Base-by-base conservation (phyloP, 1,140 invertebrate genomes). In the Drosophila parabipectinata region DNA sequence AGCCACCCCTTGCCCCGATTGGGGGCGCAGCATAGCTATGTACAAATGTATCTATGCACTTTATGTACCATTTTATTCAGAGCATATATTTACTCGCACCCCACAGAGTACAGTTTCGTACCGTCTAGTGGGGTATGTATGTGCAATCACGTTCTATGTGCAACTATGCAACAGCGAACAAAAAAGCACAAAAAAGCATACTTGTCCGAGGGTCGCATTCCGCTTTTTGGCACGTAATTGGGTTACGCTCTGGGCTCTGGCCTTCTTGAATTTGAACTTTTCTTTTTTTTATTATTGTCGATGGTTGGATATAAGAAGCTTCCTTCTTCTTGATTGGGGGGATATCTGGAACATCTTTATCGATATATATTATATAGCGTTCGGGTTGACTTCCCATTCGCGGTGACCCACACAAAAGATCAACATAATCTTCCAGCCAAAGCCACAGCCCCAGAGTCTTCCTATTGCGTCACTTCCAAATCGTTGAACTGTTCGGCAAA, bases 201-300 rank as follows among this genome's bases (percentile, higher is more conserved):
- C 63, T 58, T 74, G 72, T 75, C 79, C 84, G 82, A 73, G 78
- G 81, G 81, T 85, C 82, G 78, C 82, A 75, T 78, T 85, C 84
- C 78, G 80, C 80, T 74, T 72, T 83, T 83, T 73, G 79, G 81
- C 81, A 85, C 82, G 81, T 85, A 85, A 87, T 85, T 85, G 68
- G 81, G 81, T 84, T 84, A 81, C 74, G 59, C 63, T 62, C 72
- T 60, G 68, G 39, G 50, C 57, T 77, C 57, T 77, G 81, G 82
- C 82, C 82, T 85, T 87, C 82, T 80, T 73, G 51, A 6, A 14
- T 45, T 7, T 37, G 30, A 34, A 63, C 47, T 53, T 4, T 15
- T 47, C 34, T 63, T 1, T 15, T 18, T 18, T 18, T 18, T 18
- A 15, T 15, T 18, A 18, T 18, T 18, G 18, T 47, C 26, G 26